A percentile compares a stretch with the other conserved stretches of the same genome.
These are phyloP conservation scores for Aphaenogaster floridana DNA, from an alignment of 1,140 invertebrate species.

Conservation along the genomic window DNA sequence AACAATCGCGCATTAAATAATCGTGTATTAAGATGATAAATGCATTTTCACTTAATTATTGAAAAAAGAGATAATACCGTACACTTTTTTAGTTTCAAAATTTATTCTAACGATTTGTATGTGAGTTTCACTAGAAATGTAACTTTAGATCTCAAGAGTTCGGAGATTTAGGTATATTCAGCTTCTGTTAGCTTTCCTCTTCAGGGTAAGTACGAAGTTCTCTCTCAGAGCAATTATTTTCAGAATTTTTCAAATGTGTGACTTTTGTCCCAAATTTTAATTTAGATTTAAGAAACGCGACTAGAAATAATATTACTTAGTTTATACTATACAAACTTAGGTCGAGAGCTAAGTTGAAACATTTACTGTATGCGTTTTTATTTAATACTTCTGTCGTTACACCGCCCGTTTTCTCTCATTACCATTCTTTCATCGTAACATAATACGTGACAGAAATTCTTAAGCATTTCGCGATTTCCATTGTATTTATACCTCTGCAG, in stretches of 20 bases:
- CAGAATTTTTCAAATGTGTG: background rate
- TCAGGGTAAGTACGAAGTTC: background rate
- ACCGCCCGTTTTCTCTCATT: background rate
- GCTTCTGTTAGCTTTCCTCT: background rate
- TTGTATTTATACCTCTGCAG: background rate
- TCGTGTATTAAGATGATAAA: background rate
- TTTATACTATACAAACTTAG: background rate
- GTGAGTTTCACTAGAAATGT: background rate
- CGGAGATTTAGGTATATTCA: background rate
- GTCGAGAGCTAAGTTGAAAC: background rate
- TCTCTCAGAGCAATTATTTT: background rate
- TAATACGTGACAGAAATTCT: constrained; percentile 3
- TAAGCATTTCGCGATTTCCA: background rate
- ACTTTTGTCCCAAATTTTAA: background rate
- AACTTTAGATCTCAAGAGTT: background rate
- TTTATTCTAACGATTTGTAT: background rate
- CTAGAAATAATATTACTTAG: background rate
- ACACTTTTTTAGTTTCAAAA: background rate
- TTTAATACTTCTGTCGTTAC: background rate
- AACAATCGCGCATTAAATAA: constrained; percentile 9
- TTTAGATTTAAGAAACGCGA: background rate
- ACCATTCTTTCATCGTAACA: background rate
- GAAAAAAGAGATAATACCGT: background rate
- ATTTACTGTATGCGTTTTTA: background rate
- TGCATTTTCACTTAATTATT: background rate